Percentiles rank a stretch among this genome's conserved stretches.
phyloP scores from a whole-genome alignment of 2,113 vertebrate genomes.

The Setophaga kirtlandii region DNA sequence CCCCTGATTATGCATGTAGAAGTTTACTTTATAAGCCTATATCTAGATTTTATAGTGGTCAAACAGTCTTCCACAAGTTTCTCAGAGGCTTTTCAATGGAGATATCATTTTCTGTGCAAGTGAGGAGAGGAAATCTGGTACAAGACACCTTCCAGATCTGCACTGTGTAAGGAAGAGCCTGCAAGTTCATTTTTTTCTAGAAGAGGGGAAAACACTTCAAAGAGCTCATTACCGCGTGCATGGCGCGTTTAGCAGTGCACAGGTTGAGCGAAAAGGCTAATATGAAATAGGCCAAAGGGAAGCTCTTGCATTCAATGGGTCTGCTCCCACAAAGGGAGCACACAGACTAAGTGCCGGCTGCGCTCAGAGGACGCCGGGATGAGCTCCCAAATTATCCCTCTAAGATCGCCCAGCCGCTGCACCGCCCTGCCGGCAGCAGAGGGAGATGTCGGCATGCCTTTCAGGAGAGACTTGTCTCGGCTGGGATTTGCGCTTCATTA shows the following conservation, averaged over 20 bases:
- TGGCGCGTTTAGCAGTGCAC: background rate
- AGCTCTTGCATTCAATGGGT: background rate
- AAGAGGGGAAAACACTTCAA: background rate
- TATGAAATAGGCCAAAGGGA: background rate
- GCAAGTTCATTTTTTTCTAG: background rate
- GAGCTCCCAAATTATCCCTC: background rate
- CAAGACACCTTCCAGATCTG: background rate
- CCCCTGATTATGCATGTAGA: background rate
- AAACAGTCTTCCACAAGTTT: background rate
- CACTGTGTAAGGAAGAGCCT: background rate
- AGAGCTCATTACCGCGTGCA: fast-evolving
- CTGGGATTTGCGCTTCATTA: conserved; percentile 43
- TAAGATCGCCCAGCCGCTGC: background rate
- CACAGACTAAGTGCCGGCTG: fast-evolving
- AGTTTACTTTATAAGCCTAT: background rate
- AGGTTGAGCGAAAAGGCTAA: background rate
- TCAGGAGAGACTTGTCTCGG: background rate
- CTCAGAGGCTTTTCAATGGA: background rate
- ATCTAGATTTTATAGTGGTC: background rate
- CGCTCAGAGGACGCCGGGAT: background rate
- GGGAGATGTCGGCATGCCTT: conserved; percentile 73
- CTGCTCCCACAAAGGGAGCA: fast-evolving
- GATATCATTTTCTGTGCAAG: background rate
- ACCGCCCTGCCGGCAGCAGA: conserved; percentile 58
- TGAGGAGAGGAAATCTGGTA: background rate